Evolutionary conservation across 2,113 vertebrate species (phyloP), one percentile per base, ranked within the genome.

Genomic region (Misgurnus mizolepis): DNA sequence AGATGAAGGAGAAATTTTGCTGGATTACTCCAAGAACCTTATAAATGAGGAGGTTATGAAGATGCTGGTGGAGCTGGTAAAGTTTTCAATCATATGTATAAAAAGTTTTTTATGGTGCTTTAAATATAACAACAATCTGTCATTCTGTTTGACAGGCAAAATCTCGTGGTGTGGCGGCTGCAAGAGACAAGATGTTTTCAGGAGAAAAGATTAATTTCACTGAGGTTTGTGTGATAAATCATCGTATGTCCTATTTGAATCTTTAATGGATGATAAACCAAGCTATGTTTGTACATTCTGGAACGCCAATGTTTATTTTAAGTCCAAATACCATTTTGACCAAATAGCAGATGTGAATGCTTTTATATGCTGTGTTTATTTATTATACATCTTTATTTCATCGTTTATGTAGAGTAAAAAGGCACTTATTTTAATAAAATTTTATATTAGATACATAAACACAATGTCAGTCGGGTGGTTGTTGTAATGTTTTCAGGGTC

Each of bases 161-260:
- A 89, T 96, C 98, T 9, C 93, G 97, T 83, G 95, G 94, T 4
- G 89, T 98, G 81, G 96, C 97, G 82, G 89, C 91, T 7, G 95
- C 96, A 49, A 94, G 96, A 60, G 94, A 96, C 43, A 92, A 72
- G 80, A 99, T 99, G 97, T 99, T 98, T 88, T 89, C 67, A 1
- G 98, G 97, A 4, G 93, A 96, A 74, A 99, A 96, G 93, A 98
- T 99, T 88, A 99, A 99, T 91, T 97, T 95, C 88, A 99, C 98
- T 0, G 98, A 99, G 96, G 97, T 98, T 15, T 61, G 50, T 71
- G 55, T 58, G 15, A 8, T 65, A 56, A 68, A 81, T 71, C 5
- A 61, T 9, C 27, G 6, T 17, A 34, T 70, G 22, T 12, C 27
- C 49, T 22, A 6, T 39, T 53, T 3, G 3, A 4, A 10, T 9